Conservation (phyloP, 2,113 vertebrate genomes). For the Mandrillus leucophaeus region DNA sequence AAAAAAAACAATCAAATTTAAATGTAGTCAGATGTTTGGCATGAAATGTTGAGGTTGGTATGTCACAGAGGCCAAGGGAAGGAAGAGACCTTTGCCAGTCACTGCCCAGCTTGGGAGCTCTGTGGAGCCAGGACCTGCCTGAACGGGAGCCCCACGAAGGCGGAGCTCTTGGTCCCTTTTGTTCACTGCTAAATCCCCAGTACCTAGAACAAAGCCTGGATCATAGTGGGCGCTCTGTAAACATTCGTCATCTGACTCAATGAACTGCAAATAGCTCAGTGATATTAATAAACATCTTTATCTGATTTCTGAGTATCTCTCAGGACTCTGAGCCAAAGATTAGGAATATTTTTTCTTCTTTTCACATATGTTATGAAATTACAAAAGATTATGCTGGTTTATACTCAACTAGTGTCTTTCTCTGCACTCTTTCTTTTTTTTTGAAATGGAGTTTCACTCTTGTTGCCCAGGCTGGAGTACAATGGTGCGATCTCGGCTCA, state of each 20-base stretch:
- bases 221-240: accelerated
- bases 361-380: neutral
- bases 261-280: neutral
- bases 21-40: neutral
- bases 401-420: neutral
- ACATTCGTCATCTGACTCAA: neutral
- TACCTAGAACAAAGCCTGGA: neutral
- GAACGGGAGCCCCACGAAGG: neutral
- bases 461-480: too few species aligned
- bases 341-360: neutral
- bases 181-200: neutral
- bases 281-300: neutral
- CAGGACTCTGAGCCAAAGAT: neutral
- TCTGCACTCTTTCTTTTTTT: neutral
- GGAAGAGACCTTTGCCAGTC: neutral
- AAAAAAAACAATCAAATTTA: neutral
- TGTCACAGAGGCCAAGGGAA: neutral
- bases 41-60: neutral
- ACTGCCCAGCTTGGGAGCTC: neutral
- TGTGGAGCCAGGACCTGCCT: neutral
- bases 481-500: too few species aligned
- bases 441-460: too few species aligned
- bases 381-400: neutral
- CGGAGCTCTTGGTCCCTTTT: neutral
- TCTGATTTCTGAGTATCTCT: neutral